Conservation (phyloP, 2,797 vertebrate genomes). For the Echiichthys vipera region DNA sequence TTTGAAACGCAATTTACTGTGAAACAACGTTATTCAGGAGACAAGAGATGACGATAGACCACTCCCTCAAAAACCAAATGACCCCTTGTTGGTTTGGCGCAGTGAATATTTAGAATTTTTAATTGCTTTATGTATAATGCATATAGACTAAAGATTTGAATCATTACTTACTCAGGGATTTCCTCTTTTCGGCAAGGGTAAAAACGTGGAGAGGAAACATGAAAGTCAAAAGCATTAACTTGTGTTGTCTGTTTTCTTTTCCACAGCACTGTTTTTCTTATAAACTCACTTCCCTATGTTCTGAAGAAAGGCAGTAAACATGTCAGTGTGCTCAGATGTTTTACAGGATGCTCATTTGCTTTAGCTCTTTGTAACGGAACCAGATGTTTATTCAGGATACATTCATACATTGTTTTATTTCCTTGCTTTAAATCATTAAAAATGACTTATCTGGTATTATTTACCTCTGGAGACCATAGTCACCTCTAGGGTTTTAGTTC, state of each 20-base stretch:
- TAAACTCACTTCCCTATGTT: background rate
- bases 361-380: background rate
- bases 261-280: background rate
- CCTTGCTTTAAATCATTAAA: conserved; percentile 2
- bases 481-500: background rate
- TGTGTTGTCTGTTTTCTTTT: conserved; percentile 34
- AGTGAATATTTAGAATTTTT: conserved; percentile 56
- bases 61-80: conserved; percentile 18
- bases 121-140: conserved; percentile 69
- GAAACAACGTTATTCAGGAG: conserved; percentile 14
- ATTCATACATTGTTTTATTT: conserved; percentile 8
- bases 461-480: background rate
- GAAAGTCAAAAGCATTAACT: conserved; percentile 25
- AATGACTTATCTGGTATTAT: background rate
- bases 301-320: conserved; percentile 45
- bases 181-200: conserved; percentile 12
- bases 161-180: conserved; percentile 52
- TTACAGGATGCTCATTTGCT: conserved; percentile 16
- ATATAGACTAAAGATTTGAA: conserved; percentile 42
- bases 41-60: conserved; percentile 8
- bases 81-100: conserved; percentile 47
- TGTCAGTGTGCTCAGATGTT: conserved; percentile 25
- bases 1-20: conserved; percentile 20
- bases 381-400: conserved; percentile 6
- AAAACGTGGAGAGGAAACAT: conserved; percentile 20